Conservation (phyloP, 37 sponge, comb jelly and placozoan genomes). For the Eunapius fragilis region DNA sequence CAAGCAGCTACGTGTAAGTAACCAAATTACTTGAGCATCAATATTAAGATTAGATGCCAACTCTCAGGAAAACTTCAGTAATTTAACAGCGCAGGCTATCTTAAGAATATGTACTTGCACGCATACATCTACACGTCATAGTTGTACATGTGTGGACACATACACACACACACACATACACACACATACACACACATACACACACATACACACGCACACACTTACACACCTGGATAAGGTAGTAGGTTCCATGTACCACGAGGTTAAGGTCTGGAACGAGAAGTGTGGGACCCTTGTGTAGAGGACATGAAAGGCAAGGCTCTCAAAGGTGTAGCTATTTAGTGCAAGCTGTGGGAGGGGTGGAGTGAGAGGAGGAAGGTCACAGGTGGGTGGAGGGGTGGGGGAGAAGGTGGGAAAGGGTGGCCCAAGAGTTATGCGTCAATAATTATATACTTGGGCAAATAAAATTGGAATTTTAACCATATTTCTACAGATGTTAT, state of each 20-base stretch:
- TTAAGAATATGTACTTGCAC: not conserved
- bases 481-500: no score
- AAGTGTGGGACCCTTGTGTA: conserved; percentile 82
- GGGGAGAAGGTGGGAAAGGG: not conserved
- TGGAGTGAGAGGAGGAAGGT: no score
- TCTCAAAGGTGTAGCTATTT: conserved; percentile 88
- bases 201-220: not conserved
- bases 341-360: conserved; percentile 63
- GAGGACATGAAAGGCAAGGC: conserved; percentile 84
- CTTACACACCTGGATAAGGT: not conserved
- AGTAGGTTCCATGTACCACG: conserved; percentile 61
- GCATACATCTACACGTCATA: not conserved
- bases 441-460: not conserved
- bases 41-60: no score
- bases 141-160: not conserved
- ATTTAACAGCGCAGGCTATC: no score
- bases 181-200: not conserved
- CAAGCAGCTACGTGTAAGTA: no score
- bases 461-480: no score
- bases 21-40: no score
- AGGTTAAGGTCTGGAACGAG: conserved; percentile 65
- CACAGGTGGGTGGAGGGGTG: no score
- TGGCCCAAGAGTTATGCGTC: not conserved
- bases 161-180: not conserved
- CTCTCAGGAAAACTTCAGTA: no score